These are phyloP conservation scores for Venustaconcha ellipsiformis DNA, from an alignment of 1,140 invertebrate species.

Conservation along the genomic window DNA sequence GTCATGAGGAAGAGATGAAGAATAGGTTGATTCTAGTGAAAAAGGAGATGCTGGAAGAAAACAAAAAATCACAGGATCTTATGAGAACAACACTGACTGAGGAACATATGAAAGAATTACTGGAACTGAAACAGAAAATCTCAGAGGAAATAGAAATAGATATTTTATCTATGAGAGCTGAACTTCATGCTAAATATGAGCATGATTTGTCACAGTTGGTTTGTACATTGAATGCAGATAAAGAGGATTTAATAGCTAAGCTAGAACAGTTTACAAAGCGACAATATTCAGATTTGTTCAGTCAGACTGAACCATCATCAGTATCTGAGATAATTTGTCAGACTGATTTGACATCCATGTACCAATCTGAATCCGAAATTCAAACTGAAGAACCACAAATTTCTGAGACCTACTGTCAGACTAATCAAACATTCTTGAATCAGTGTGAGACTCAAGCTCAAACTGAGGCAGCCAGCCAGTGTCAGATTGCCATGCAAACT, in stretches of 20 bases:
- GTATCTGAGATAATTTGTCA: background rate
- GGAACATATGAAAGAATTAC: constrained; percentile 28
- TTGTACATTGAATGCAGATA: constrained; percentile 30
- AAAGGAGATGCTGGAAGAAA: constrained; percentile 34
- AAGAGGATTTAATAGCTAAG: constrained; percentile 26
- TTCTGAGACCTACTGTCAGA: background rate
- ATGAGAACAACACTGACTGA: constrained; percentile 20
- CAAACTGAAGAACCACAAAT: background rate
- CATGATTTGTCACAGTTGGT: constrained; percentile 21
- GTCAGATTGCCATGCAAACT: constrained; percentile 6
- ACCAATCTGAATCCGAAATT: background rate
- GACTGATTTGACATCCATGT: background rate
- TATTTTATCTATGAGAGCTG: constrained; percentile 8
- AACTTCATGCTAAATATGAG: constrained; percentile 19
- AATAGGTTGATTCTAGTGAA: constrained; percentile 28
- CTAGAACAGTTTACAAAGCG: constrained; percentile 25
- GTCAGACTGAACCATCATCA: constrained; percentile 30
- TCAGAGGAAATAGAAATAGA: constrained; percentile 30
- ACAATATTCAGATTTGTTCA: constrained; percentile 7
- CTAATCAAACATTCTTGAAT: background rate
- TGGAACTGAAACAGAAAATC: constrained; percentile 31
- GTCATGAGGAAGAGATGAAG: constrained; percentile 29
- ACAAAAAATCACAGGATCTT: constrained; percentile 27
- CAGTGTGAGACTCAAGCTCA: background rate
- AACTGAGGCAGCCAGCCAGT: background rate